Percentiles rank a stretch among this genome's conserved stretches.
phyloP scores from a whole-genome alignment of 2,113 vertebrate species.

The Lamprotornis superbus region DNA sequence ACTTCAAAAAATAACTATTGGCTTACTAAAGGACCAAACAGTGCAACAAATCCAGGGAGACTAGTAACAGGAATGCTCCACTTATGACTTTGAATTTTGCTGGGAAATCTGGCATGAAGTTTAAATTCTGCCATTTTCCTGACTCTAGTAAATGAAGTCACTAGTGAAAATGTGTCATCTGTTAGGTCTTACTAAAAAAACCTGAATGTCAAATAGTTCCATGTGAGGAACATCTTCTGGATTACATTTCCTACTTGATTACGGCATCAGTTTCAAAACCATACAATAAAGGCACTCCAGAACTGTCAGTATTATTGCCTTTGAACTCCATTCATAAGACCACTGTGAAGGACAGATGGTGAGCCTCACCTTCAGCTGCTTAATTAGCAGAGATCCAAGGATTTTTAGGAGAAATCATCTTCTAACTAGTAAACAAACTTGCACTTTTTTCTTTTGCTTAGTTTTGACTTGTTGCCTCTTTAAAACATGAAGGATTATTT shows the following conservation, averaged over 20 bases:
- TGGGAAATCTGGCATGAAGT: background rate
- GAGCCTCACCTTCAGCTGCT: background rate
- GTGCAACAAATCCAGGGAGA: background rate
- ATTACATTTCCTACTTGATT: background rate
- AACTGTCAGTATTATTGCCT: background rate
- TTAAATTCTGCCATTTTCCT: background rate
- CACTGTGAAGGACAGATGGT: background rate
- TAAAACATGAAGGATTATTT: background rate
- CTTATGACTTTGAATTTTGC: background rate
- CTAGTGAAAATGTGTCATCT: background rate
- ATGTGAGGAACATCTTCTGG: background rate
- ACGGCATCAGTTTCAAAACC: background rate
- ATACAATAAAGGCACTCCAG: background rate
- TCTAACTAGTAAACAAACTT: background rate
- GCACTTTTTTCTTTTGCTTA: background rate
- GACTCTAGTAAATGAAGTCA: background rate
- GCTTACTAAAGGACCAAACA: background rate
- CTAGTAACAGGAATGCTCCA: background rate
- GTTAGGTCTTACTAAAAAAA: background rate
- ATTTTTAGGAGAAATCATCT: background rate
- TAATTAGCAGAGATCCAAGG: background rate
- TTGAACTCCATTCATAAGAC: background rate
- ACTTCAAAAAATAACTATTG: background rate
- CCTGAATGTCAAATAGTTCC: background rate
- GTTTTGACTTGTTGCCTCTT: background rate